phyloP scores from a whole-genome alignment of 2,113 vertebrate species.

The Verasper variegatus region DNA sequence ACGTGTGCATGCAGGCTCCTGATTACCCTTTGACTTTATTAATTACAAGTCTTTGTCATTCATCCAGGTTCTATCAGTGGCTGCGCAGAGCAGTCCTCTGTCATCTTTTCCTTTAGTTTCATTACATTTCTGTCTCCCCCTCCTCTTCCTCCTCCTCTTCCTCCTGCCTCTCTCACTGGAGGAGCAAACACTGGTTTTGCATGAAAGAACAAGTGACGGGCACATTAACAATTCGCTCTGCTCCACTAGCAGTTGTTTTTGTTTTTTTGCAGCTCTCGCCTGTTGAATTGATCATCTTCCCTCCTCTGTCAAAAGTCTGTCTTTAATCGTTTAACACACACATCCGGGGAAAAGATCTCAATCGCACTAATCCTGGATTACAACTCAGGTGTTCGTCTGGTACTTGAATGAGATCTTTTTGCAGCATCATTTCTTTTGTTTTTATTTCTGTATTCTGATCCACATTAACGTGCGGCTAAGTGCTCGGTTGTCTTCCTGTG shows the following conservation, averaged over 20 bases:
- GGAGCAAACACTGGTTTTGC: constrained; percentile 37
- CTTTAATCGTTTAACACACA: constrained; percentile 43
- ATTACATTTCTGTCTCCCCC: constrained; percentile 5
- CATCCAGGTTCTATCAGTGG: constrained; percentile 57
- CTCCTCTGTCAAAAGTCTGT: constrained; percentile 34
- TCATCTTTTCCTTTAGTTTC: constrained; percentile 37
- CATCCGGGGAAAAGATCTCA: constrained; percentile 49
- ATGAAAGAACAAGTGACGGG: constrained; percentile 28
- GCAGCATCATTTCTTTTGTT: not conserved
- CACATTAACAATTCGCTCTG: constrained; percentile 33
- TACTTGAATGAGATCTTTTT: constrained; percentile 13
- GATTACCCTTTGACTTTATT: constrained; percentile 65
- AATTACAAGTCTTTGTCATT: constrained; percentile 65
- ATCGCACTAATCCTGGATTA: constrained; percentile 72
- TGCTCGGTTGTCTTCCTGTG: not conserved
- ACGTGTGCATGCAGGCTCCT: constrained; percentile 22
- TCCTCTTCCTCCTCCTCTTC: not conserved
- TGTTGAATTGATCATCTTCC: constrained; percentile 32
- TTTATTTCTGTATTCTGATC: not conserved
- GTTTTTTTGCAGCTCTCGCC: constrained; percentile 18
- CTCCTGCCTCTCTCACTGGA: not conserved
- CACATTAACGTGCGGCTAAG: not conserved
- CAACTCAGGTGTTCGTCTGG: constrained; percentile 16
- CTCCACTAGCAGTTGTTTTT: not conserved
- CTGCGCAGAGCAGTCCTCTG: constrained; percentile 18